phyloP scores from a whole-genome alignment of 2,113 vertebrate genomes.

The Limanda limanda region DNA sequence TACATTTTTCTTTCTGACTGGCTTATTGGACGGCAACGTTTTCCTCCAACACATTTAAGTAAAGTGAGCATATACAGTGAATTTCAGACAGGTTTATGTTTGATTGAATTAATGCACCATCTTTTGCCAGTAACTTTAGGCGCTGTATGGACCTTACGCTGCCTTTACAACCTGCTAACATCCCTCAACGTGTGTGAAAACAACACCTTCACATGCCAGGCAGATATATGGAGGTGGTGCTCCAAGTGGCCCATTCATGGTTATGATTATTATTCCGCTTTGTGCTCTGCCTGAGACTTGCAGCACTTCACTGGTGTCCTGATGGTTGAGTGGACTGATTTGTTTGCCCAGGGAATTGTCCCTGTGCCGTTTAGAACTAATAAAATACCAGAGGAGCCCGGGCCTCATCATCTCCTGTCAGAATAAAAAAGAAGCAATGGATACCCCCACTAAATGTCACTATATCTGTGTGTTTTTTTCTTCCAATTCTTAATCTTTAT shows the following conservation, averaged over 20 bases:
- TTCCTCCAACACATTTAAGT: constrained; percentile 10
- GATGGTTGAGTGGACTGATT: constrained; percentile 58
- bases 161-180: constrained; percentile 62
- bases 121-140: constrained; percentile 42
- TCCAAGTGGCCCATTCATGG: constrained; percentile 71
- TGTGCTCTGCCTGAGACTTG: constrained; percentile 72
- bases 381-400: constrained; percentile 44
- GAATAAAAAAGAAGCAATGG: constrained; percentile 53
- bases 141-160: constrained; percentile 66
- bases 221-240: constrained; percentile 68
- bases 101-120: constrained; percentile 58
- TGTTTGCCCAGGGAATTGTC: constrained; percentile 53
- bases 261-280: constrained; percentile 77
- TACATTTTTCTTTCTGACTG: no score
- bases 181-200: constrained; percentile 52
- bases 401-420: constrained; percentile 46
- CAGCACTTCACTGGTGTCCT: constrained; percentile 43
- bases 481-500: constrained; percentile 65
- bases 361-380: constrained; percentile 40
- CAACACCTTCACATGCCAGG: constrained; percentile 64
- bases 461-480: constrained; percentile 36
- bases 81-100: background rate
- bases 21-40: background rate
- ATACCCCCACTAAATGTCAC: constrained; percentile 42
- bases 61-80: background rate